Evolutionary conservation across 2,888 invertebrate genomes (phyloP), one percentile per base, ranked within the genome.

Genomic region (Caenorhabditis becei): DNA sequence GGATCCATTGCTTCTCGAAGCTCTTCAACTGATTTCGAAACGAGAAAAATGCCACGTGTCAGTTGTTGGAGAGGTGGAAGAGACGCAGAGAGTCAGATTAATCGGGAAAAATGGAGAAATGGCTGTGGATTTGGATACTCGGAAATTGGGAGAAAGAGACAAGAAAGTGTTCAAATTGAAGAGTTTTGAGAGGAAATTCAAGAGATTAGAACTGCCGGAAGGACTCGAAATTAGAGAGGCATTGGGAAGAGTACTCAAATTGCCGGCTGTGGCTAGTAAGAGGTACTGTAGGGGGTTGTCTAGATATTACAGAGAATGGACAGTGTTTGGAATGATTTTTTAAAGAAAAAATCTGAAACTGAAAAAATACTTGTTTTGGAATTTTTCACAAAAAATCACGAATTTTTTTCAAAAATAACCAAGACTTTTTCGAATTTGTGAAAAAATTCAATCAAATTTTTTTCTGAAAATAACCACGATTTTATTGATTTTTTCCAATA

Each of bases 241-340:
- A 0, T 92, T 97, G 10, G 93, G 95, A 72, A 93, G 94, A 83
- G 97, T 98, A 0, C 92, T 99, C 54, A 88, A 92, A 3, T 93
- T 97, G 24, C 96, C 97, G 0, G 94, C 96, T 1, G 97, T 99
- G 5, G 95, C 95, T 58, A 97, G 97, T 92, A 99, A 99, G 92
- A 93, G 97, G 71, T 81, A 26, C n/a, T n/a, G n/a, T n/a, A n/a
- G n/a, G n/a, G n/a, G n/a, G n/a, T n/a, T n/a, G n/a, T n/a, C n/a
- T n/a, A n/a, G n/a, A n/a, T n/a, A n/a, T n/a, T n/a, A n/a, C n/a
- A n/a, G n/a, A n/a, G n/a, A n/a, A n/a, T n/a, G n/a, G n/a, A n/a
- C n/a, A n/a, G n/a, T n/a, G n/a, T n/a, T n/a, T n/a, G n/a, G n/a
- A n/a, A n/a, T n/a, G n/a, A n/a, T n/a, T n/a, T n/a, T n/a, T n/a